These are phyloP conservation scores for Apodemus sylvaticus DNA, from an alignment of 2,113 vertebrate species.

Conservation along the genomic window DNA sequence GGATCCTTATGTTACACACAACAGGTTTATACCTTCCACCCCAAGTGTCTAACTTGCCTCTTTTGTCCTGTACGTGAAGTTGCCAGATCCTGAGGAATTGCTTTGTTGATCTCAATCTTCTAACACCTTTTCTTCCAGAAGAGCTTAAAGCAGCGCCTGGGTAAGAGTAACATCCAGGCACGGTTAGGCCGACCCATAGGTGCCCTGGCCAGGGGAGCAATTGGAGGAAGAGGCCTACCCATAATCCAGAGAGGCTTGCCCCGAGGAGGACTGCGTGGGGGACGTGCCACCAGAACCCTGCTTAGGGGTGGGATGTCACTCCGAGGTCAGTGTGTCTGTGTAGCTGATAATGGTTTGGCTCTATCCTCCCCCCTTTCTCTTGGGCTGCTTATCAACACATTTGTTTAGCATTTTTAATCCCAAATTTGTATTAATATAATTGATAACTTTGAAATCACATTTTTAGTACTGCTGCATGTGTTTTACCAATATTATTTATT, in stretches of 20 bases:
- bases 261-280: slow-evolving; percentile 90
- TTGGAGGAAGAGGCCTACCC: slow-evolving; percentile 88
- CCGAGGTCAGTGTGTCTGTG: slow-evolving; percentile 87
- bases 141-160: slow-evolving; percentile 98
- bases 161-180: slow-evolving; percentile 98
- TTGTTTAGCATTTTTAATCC: slow-evolving; percentile 74
- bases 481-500: slow-evolving; percentile 75
- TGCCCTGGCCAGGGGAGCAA: slow-evolving; percentile 87
- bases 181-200: slow-evolving; percentile 94
- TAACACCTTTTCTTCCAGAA: slow-evolving; percentile 84
- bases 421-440: slow-evolving; percentile 69
- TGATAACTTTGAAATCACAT: slow-evolving; percentile 69
- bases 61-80: slow-evolving; percentile 65
- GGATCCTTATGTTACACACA: not conserved
- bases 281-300: slow-evolving; percentile 89
- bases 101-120: slow-evolving; percentile 73
- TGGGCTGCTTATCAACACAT: slow-evolving; percentile 67
- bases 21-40: slow-evolving; percentile 46
- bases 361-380: slow-evolving; percentile 56
- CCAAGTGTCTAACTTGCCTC: slow-evolving; percentile 61
- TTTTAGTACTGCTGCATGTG: slow-evolving; percentile 78
- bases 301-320: slow-evolving; percentile 92
- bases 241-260: slow-evolving; percentile 92
- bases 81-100: slow-evolving; percentile 61
- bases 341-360: not conserved